These are phyloP conservation scores for Heliconius erato DNA, from an alignment of 2,888 invertebrate genomes.

Conservation along the genomic window DNA sequence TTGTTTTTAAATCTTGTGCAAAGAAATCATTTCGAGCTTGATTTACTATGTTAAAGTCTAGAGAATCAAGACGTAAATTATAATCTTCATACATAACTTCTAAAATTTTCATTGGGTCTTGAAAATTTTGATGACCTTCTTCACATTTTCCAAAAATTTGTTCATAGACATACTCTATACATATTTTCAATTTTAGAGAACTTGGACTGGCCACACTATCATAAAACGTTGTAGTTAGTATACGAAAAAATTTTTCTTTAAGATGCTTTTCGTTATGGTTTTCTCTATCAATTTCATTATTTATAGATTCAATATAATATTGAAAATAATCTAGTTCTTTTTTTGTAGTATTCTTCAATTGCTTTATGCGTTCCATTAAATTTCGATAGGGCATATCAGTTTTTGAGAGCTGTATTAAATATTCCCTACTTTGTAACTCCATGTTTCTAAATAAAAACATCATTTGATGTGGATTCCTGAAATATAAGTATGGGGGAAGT, in stretches of 20 bases:
- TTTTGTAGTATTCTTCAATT: slow-evolving; percentile 69
- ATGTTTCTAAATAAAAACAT: slow-evolving; percentile 76
- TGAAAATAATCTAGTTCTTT: slow-evolving; percentile 79
- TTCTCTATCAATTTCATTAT: slow-evolving; percentile 73
- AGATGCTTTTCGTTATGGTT: slow-evolving; percentile 72
- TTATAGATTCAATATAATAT: slow-evolving; percentile 75
- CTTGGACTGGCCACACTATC: slow-evolving; percentile 76
- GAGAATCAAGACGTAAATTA: slow-evolving; percentile 74
- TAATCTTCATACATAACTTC: slow-evolving; percentile 81
- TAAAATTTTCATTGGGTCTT: slow-evolving; percentile 80
- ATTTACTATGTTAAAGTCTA: slow-evolving; percentile 78
- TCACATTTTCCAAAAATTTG: slow-evolving; percentile 81
- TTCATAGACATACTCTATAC: slow-evolving; percentile 81
- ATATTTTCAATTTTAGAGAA: slow-evolving; percentile 77
- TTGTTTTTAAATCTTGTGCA: slow-evolving; percentile 77
- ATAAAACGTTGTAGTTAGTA: slow-evolving; percentile 75
- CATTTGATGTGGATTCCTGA: slow-evolving; percentile 73
- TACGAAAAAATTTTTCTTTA: slow-evolving; percentile 77
- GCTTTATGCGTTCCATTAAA: slow-evolving; percentile 70
- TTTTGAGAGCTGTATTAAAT: slow-evolving; percentile 75
- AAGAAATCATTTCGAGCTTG: slow-evolving; percentile 78
- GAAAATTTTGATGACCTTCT: slow-evolving; percentile 76
- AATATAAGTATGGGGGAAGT: slow-evolving; percentile 66
- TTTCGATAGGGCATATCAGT: slow-evolving; percentile 70
- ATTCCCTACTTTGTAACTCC: slow-evolving; percentile 82